Conservation (phyloP, 2,888 invertebrate species). For the Sphecodes monilicornis region DNA sequence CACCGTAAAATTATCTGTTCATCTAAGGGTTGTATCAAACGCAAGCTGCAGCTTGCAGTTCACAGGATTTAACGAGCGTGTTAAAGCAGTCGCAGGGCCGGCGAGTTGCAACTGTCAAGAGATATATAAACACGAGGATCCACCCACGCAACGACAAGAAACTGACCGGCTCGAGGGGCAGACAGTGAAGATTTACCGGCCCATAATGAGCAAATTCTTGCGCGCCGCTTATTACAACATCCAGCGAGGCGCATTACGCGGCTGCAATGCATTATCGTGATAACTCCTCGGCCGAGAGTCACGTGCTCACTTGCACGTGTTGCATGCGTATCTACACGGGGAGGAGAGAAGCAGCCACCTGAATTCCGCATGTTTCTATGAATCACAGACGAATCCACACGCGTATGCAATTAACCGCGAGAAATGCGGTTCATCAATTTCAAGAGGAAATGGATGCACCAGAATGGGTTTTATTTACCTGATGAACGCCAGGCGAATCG, state of each 20-base stretch:
- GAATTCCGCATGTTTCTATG: neutral
- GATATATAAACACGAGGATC: conserved; percentile 59
- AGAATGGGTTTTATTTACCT: conserved; percentile 7
- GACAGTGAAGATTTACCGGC: conserved; percentile 52
- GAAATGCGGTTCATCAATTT: neutral
- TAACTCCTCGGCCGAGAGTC: conserved; percentile 61
- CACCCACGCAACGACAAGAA: neutral
- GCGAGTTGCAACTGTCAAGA: conserved; percentile 61
- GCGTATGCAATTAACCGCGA: conserved; percentile 4
- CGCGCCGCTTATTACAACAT: conserved; percentile 65
- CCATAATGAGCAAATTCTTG: conserved; percentile 56
- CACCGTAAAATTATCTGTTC: neutral
- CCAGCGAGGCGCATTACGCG: conserved; percentile 53
- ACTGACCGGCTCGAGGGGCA: neutral
- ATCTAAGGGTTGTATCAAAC: neutral
- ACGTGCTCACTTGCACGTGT: conserved; percentile 19
- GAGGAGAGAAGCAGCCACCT: neutral
- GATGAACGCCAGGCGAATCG: neutral
- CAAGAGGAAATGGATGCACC: neutral
- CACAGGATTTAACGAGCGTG: conserved; percentile 67
- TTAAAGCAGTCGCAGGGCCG: conserved; percentile 68
- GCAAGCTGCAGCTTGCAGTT: conserved; percentile 57
- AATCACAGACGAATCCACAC: conserved; percentile 6
- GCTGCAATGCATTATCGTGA: conserved; percentile 52
- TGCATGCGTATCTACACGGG: neutral